Evolutionary conservation across 2,113 vertebrate genomes (phyloP).

Genomic region (Pelusios castaneus): DNA sequence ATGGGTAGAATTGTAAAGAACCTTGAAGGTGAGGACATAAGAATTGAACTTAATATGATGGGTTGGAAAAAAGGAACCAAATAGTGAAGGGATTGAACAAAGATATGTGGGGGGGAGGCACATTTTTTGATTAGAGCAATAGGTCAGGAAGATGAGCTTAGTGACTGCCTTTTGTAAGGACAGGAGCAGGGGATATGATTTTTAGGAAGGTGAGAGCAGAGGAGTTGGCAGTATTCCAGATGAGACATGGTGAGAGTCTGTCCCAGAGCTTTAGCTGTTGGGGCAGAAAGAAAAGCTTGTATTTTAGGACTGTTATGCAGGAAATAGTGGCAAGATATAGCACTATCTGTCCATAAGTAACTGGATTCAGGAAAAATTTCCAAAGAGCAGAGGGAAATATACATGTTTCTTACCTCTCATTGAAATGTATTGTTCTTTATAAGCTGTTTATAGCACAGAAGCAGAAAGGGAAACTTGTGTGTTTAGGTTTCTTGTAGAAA

Average conservation of each 20-base stretch:
- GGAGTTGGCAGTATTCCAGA: background rate
- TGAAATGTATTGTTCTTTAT: background rate
- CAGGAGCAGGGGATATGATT: background rate
- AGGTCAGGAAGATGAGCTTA: background rate
- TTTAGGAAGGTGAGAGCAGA: background rate
- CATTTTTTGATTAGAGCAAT: too few species aligned
- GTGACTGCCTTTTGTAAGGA: background rate
- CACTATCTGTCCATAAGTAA: background rate
- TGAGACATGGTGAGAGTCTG: background rate
- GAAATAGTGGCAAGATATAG: background rate
- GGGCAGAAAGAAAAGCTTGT: background rate
- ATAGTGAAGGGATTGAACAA: too few species aligned
- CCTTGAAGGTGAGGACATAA: background rate
- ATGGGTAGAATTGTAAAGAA: rapidly evolving
- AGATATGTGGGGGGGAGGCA: too few species aligned
- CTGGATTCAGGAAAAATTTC: background rate
- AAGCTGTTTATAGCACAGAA: background rate
- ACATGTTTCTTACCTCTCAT: background rate
- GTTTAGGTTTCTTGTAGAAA: background rate
- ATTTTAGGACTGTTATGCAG: background rate
- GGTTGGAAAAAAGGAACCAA: too few species aligned
- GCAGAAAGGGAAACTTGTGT: background rate
- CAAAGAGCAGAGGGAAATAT: background rate
- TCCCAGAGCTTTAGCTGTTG: background rate
- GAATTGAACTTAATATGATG: too few species aligned